These are phyloP conservation scores for Carcina quercana DNA, from an alignment of 2,888 invertebrate species.

Conservation along the genomic window DNA sequence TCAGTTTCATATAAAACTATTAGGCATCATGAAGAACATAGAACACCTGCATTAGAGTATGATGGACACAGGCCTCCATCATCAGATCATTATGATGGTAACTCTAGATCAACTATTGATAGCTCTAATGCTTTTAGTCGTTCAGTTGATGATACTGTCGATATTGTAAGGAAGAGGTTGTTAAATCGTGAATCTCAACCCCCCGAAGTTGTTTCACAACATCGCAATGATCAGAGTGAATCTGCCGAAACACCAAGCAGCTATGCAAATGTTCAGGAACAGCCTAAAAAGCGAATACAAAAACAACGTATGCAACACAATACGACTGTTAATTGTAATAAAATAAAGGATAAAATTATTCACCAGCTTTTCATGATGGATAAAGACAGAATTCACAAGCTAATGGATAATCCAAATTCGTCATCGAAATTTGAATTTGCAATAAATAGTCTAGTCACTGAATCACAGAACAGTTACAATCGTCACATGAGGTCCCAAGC, in stretches of 20 bases:
- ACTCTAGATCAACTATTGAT: conserved; percentile 37
- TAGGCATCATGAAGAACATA: conserved; percentile 32
- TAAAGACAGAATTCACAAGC: conserved; percentile 61
- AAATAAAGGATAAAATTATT: conserved; percentile 65
- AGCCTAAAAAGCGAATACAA: conserved; percentile 38
- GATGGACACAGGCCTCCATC: conserved; percentile 59
- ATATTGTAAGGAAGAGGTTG: conserved; percentile 51
- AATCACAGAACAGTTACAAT: conserved; percentile 65
- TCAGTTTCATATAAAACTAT: conserved; percentile 27
- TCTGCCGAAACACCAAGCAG: conserved; percentile 20
- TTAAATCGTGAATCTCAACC: conserved; percentile 42
- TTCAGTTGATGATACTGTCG: conserved; percentile 63
- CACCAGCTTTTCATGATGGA: conserved; percentile 69
- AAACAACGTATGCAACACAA: conserved; percentile 32
- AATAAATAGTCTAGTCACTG: conserved; percentile 62
- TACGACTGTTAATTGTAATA: conserved; percentile 48
- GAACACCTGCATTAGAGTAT: conserved; percentile 33
- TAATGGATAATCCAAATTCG: conserved; percentile 66
- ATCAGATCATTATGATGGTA: conserved; percentile 59
- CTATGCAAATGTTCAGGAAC: conserved; percentile 28
- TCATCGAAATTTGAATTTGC: conserved; percentile 70
- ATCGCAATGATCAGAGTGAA: conserved; percentile 21
- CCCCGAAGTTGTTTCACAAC: conserved; percentile 21
- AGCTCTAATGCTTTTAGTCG: conserved; percentile 54
- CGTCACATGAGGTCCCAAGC: conserved; percentile 60